Base-by-base conservation (phyloP, 2,113 vertebrate genomes). In the Telmatochromis brachygnathus region DNA sequence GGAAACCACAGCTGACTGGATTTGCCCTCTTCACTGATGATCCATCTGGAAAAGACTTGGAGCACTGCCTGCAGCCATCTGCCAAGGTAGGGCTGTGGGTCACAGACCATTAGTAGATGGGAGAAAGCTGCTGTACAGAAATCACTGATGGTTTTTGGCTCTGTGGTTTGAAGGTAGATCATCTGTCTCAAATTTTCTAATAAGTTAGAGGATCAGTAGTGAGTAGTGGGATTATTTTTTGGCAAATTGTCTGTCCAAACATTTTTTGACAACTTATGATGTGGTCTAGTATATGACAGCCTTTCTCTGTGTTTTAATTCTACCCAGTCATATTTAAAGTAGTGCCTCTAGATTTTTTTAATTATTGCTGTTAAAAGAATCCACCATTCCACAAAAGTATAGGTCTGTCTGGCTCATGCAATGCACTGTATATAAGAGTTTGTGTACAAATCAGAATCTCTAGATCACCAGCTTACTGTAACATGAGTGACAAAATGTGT, bases 21-120 rank as follows among this genome's bases (percentile, higher is more conserved):
- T 98, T 98, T 49, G 93, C 96, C 14, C 96, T 98, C 9, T 97
- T 98, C 92, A 97, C 96, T 6, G 98, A 98, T 10, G 97, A 98
- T 93, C 97, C 98, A 19, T 97, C 97, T 35, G 97, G 97, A 5
- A 97, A 95, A 90, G 97, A 97, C 90, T 91, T 97, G 95, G 97
- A 97, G 87, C 97, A 98, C 70, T 98, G 97, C 89, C 95, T 98
- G 77, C 97, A 97, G 33, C 95, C 97, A 21, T 92, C 92, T 35
- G 96, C 96, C 90, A 98, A 98, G 97, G 97, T 98, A 79, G 3
- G 28, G 10, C 35, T 7, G 14, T 1, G 75, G 86, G 55, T 70
- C 79, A 17, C 26, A 54, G 79, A 75, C 3, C 30, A 70, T 26
- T 17, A 84, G 75, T 45, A 82, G 47, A 42, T 23, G 62, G 51